These are phyloP conservation scores for Emydoidea blandingii DNA, from an alignment of 2,797 vertebrate genomes.

Conservation along the genomic window DNA sequence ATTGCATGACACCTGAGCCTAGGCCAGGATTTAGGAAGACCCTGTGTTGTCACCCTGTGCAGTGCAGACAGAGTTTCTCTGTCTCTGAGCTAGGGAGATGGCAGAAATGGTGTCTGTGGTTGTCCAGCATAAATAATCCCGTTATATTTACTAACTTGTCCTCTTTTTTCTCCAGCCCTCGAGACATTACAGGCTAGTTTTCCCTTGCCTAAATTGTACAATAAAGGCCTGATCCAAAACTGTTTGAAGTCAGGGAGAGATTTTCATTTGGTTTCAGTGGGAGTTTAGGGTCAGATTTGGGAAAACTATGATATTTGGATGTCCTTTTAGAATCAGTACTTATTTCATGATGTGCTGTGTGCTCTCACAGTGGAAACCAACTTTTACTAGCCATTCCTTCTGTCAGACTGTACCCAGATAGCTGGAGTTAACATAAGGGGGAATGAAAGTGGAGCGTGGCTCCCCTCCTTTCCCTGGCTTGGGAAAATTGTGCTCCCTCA, in stretches of 20 bases:
- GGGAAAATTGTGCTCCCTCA: background rate
- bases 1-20: background rate
- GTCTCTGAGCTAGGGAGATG: background rate
- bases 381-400: background rate
- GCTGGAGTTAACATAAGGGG: background rate
- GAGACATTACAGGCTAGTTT: background rate
- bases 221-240: background rate
- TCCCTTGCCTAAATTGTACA: background rate
- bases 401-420: background rate
- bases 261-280: background rate
- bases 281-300: background rate
- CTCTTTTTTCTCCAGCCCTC: background rate
- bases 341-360: background rate
- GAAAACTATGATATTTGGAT: background rate
- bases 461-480: background rate
- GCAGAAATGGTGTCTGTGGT: background rate
- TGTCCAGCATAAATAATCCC: background rate
- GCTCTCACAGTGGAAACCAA: background rate
- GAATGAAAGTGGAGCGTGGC: background rate
- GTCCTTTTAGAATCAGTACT: background rate
- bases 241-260: background rate
- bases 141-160: background rate
- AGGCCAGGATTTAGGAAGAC: background rate
- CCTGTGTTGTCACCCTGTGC: background rate
- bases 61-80: background rate